Percentiles rank a stretch among this genome's conserved stretches.
Conservation (phyloP, 2,113 vertebrate genomes). For the Lota lota region DNA sequence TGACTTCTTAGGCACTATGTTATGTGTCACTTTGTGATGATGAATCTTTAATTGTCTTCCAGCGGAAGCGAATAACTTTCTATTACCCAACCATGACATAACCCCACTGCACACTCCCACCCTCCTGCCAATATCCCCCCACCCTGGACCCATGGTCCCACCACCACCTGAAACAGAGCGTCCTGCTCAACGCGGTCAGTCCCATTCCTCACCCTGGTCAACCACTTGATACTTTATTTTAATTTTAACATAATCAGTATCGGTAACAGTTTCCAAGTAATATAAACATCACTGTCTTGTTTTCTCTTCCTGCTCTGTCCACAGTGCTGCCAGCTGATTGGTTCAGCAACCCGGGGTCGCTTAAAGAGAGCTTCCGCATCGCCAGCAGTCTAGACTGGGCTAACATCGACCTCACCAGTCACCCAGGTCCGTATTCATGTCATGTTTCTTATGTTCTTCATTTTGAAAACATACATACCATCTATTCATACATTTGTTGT, state of each 20-base stretch:
- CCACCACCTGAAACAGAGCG: constrained; percentile 37
- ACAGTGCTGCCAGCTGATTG: constrained; percentile 87
- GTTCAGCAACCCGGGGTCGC: constrained; percentile 88
- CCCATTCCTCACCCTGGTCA: not conserved
- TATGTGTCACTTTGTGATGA: not conserved
- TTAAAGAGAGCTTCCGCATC: constrained; percentile 96
- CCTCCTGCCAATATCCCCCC: constrained; percentile 72
- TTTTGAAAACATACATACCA: not conserved
- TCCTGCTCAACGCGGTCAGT: constrained; percentile 54
- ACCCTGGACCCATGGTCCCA: constrained; percentile 28
- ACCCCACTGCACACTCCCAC: constrained; percentile 87
- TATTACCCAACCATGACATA: constrained; percentile 62
- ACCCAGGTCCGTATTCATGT: constrained; percentile 81
- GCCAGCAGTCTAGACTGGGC: constrained; percentile 94
- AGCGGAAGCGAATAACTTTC: constrained; percentile 72
- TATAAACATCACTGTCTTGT: constrained; percentile 4
- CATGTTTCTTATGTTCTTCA: not conserved
- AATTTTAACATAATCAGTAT: not conserved
- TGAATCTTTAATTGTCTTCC: constrained; percentile 5
- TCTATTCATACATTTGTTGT: too few relatives aligned
- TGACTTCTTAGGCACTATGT: too few relatives aligned
- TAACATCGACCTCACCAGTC: constrained; percentile 89
- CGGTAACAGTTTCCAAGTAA: not conserved
- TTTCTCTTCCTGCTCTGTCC: constrained; percentile 6
- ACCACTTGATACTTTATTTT: too few relatives aligned